These are phyloP conservation scores for Shinisaurus crocodilurus DNA, from an alignment of 2,113 vertebrate species.

Conservation along the genomic window DNA sequence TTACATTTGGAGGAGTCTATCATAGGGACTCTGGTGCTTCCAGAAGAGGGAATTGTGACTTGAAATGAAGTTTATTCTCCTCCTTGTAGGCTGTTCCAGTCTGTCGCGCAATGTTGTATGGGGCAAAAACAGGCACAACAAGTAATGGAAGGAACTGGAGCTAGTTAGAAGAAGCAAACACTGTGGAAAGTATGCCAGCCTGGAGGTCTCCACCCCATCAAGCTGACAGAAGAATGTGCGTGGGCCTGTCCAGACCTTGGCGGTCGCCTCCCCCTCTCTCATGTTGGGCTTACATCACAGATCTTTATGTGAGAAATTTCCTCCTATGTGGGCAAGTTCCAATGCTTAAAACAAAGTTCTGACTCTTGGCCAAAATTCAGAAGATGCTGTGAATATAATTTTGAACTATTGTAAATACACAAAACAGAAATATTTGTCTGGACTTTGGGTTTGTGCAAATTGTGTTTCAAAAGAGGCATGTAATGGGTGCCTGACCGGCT, in stretches of 20 bases:
- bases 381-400: constrained; percentile 96
- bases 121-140: constrained; percentile 99
- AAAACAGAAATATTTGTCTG: constrained; percentile 84
- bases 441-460: constrained; percentile 83
- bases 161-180: constrained; percentile 86
- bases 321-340: constrained; percentile 76
- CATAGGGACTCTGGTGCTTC: no score
- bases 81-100: constrained; percentile 94
- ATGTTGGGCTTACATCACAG: constrained; percentile 62
- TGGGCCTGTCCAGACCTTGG: constrained; percentile 75
- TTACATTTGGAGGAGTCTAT: background rate
- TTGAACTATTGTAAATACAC: constrained; percentile 97
- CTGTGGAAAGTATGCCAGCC: constrained; percentile 37
- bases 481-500: constrained; percentile 73
- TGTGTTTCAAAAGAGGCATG: constrained; percentile 77
- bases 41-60: fast-evolving
- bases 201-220: constrained; percentile 49
- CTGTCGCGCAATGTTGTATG: constrained; percentile 99
- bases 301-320: constrained; percentile 67
- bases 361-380: constrained; percentile 86
- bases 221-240: constrained; percentile 79
- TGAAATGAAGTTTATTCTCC: background rate
- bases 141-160: constrained; percentile 98
- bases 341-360: constrained; percentile 81
- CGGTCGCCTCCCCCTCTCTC: constrained; percentile 40